Evolutionary conservation across 2,797 vertebrate species (phyloP).

Genomic region (Rhinogobio ventralis): DNA sequence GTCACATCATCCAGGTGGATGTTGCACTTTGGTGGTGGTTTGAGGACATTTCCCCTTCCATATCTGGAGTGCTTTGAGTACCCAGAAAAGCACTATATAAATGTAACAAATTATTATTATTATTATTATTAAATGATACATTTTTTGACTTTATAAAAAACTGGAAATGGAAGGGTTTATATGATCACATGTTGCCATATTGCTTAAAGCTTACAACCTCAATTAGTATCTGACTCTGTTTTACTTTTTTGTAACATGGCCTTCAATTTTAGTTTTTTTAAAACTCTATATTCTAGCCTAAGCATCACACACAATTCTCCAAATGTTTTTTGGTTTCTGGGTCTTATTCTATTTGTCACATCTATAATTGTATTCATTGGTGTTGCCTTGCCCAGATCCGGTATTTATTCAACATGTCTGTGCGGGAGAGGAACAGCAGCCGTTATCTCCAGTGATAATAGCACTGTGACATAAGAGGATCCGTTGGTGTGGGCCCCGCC

Average conservation of each 20-base stretch:
- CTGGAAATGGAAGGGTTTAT: not conserved
- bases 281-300: not conserved
- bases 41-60: too few species aligned
- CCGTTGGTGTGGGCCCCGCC: conserved; percentile 33
- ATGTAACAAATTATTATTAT: too few species aligned
- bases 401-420: conserved; percentile 57
- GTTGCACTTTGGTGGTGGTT: too few species aligned
- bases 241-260: not conserved
- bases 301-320: not conserved
- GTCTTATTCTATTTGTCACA: conserved; percentile 48
- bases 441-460: conserved; percentile 61
- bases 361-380: conserved; percentile 37
- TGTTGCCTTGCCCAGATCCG: conserved; percentile 49
- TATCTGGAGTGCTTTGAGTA: too few species aligned
- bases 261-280: not conserved
- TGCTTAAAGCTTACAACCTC: not conserved
- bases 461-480: conserved; percentile 46
- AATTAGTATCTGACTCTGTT: not conserved
- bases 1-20: too few species aligned
- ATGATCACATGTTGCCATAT: not conserved
- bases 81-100: too few species aligned
- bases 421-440: conserved; percentile 51
- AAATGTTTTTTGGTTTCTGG: not conserved
- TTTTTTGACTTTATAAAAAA: not conserved
- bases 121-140: too few species aligned